Conservation (phyloP, 64 coral and sea anemone species). For the Pachyseris speciosa region DNA sequence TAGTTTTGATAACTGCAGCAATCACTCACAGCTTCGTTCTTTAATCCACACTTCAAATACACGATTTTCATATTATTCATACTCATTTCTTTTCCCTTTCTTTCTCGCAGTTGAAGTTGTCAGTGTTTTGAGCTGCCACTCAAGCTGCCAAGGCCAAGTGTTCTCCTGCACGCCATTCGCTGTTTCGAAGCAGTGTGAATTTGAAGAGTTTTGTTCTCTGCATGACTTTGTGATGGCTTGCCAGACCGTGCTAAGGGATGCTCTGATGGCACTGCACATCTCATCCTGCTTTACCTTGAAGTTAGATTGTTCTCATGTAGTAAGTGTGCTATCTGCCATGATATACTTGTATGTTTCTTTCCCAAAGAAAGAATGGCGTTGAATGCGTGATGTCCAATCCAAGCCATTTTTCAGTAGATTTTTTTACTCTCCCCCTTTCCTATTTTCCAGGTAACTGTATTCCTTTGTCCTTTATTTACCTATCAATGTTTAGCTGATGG, state of each 20-base stretch:
- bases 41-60: too few relatives aligned
- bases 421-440: too few relatives aligned
- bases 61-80: too few relatives aligned
- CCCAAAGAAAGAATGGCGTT: not conserved
- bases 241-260: conserved; percentile 70
- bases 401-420: too few relatives aligned
- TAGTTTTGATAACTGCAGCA: too few relatives aligned
- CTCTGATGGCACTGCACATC: conserved; percentile 68
- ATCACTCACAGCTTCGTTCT: too few relatives aligned
- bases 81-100: not conserved
- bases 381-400: too few relatives aligned
- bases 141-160: conserved; percentile 94
- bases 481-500: too few relatives aligned
- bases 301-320: conserved; percentile 92
- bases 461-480: too few relatives aligned
- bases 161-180: conserved; percentile 91
- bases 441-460: too few relatives aligned
- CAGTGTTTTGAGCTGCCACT: conserved; percentile 84
- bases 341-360: not conserved
- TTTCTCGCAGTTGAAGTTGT: conserved; percentile 79
- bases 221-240: conserved; percentile 86
- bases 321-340: conserved; percentile 15
- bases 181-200: conserved; percentile 68
- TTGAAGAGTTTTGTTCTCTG: conserved; percentile 95
- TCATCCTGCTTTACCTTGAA: conserved; percentile 98